Evolutionary conservation across 92 coral and sea anemone genomes (phyloP).

Genomic region (Diadumene lineata): DNA sequence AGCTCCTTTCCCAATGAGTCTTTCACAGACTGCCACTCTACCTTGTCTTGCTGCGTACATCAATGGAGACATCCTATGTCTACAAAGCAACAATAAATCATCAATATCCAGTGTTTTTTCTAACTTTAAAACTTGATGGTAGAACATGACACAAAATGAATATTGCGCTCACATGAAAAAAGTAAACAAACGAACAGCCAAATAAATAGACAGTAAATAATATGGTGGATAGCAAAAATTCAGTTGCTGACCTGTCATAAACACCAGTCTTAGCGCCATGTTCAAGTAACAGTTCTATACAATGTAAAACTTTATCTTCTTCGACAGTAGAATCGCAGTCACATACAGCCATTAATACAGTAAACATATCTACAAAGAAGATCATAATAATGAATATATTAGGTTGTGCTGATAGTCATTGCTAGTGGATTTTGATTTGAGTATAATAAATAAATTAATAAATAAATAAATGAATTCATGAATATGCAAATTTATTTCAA

Average conservation of each 20-base stretch:
- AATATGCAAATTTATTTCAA: too few relatives aligned
- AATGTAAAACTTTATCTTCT: slow-evolving; percentile 71
- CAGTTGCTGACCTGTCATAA: slow-evolving; percentile 82
- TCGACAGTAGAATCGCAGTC: slow-evolving; percentile 51
- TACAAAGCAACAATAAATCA: slow-evolving; percentile 13
- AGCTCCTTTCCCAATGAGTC: slow-evolving; percentile 70
- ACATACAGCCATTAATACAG: slow-evolving; percentile 95
- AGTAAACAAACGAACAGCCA: background rate
- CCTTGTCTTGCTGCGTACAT: slow-evolving; percentile 96
- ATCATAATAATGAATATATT: too few relatives aligned
- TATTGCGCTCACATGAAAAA: too few relatives aligned
- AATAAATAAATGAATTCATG: too few relatives aligned
- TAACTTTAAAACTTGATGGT: too few relatives aligned
- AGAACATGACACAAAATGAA: too few relatives aligned
- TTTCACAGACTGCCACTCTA: slow-evolving; percentile 69
- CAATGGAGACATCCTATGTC: slow-evolving; percentile 95
- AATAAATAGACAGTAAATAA: too few relatives aligned
- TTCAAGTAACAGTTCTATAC: slow-evolving; percentile 74
- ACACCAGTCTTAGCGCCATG: slow-evolving; percentile 81
- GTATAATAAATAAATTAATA: too few relatives aligned
- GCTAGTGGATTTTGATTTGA: too few relatives aligned
- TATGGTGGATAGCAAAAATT: too few relatives aligned
- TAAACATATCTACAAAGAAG: slow-evolving; percentile 73
- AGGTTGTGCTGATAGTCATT: too few relatives aligned
- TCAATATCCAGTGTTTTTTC: too few relatives aligned